These are phyloP conservation scores for Bedellia somnulentella DNA, from an alignment of 2,888 invertebrate species.

Conservation along the genomic window DNA sequence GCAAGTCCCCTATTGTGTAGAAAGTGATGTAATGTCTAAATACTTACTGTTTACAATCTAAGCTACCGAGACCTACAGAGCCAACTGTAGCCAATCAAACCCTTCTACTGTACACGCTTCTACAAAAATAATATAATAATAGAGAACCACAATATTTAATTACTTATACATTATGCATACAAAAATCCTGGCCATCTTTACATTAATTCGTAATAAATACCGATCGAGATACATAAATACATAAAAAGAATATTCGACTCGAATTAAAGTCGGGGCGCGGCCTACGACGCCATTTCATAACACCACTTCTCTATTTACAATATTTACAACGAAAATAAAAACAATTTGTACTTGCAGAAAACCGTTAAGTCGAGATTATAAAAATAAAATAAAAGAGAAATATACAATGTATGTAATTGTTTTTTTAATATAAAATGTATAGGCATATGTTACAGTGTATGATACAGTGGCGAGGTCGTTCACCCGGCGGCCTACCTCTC, in stretches of 20 bases:
- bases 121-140: constrained; percentile 40
- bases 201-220: constrained; percentile 42
- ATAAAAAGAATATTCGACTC: neutral
- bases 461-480: neutral
- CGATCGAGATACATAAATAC: constrained; percentile 45
- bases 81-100: too few relatives aligned
- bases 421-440: too few relatives aligned
- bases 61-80: constrained; percentile 23
- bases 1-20: too few relatives aligned
- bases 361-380: constrained; percentile 35
- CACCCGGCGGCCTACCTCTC: constrained; percentile 26
- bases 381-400: constrained; percentile 34
- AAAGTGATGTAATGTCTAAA: too few relatives aligned
- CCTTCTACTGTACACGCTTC: constrained; percentile 27
- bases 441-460: neutral
- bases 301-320: constrained; percentile 42
- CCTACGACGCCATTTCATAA: neutral
- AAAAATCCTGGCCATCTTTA: constrained; percentile 42
- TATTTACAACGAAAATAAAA: constrained; percentile 59
- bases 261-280: too few relatives aligned
- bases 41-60: too few relatives aligned
- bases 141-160: constrained; percentile 52
- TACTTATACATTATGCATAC: constrained; percentile 57
- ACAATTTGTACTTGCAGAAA: constrained; percentile 63
- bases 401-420: constrained; percentile 31